phyloP scores from a whole-genome alignment of 2,888 invertebrate genomes.

The Chrysolina americana region DNA sequence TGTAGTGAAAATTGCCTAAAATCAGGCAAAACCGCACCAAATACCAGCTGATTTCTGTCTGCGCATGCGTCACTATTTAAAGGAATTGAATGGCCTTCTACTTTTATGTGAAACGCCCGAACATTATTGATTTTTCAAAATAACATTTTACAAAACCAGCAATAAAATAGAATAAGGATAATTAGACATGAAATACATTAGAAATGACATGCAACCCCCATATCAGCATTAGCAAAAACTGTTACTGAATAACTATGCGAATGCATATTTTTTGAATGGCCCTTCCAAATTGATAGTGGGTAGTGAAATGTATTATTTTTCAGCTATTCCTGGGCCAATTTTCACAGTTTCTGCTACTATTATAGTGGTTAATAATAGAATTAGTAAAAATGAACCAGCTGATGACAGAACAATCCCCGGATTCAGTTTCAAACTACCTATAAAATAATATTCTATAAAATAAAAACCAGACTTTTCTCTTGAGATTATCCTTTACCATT shows the following conservation, averaged over 20 bases:
- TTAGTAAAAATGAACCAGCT: conserved; percentile 37
- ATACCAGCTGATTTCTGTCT: conserved; percentile 61
- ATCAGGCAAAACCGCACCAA: conserved; percentile 48
- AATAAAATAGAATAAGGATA: conserved; percentile 34
- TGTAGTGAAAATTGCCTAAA: conserved; percentile 59
- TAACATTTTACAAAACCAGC: conserved; percentile 49
- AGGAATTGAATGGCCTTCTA: conserved; percentile 57
- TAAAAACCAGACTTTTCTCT: neutral
- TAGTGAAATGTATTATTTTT: neutral
- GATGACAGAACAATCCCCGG: conserved; percentile 44
- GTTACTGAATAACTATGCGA: neutral
- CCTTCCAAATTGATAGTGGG: neutral
- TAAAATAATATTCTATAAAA: conserved; percentile 37
- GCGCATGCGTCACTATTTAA: conserved; percentile 59
- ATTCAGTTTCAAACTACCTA: too few species aligned
- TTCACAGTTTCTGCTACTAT: conserved; percentile 16
- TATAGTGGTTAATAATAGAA: conserved; percentile 38
- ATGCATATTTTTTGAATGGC: neutral
- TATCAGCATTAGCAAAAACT: neutral
- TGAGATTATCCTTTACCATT: neutral
- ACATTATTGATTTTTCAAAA: conserved; percentile 66
- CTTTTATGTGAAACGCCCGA: conserved; percentile 62
- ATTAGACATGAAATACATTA: conserved; percentile 13
- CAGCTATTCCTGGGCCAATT: neutral
- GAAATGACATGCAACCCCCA: conserved; percentile 30